Base-by-base conservation (phyloP, 2,797 vertebrate genomes). In the Neosilurus hyrtlii region DNA sequence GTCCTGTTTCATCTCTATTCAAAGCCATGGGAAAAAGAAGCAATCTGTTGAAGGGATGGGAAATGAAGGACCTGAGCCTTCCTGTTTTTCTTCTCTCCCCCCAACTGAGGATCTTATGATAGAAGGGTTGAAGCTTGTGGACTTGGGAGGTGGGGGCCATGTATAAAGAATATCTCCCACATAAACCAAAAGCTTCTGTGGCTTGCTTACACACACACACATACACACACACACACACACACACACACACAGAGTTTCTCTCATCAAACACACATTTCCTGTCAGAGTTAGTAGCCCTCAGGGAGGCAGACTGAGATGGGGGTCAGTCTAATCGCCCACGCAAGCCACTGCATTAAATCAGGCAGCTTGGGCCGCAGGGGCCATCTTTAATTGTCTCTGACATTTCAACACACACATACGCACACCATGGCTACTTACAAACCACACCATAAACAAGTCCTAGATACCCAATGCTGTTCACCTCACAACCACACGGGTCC, bases 21-120 rank as follows among this genome's bases (percentile, higher is more conserved):
- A 84, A 89, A 89, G 82, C 88, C 87, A 83, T 79, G 88, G 86
- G 87, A 86, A 92, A 88, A 89, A 86, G 80, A 86, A 92, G 86
- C 87, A 90, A 90, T 90, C 89, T 93, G 90, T 90, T 89, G 89
- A 82, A 89, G 86, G 89, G 88, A 90, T 84, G 90, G 91, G 91
- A 93, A 94, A 93, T 92, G 85, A 92, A 91, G 89, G 74, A 87
- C 83, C 74, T 80, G 82, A 85, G 84, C 80, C 88, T 92, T 92
- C 89, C 93, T 92, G 90, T 77, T 89, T 89, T 92, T 90, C 91
- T 89, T 91, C 57, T 35, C 62, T 20, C 52, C 63, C 65, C 63
- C 75, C 79, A 68, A 76, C 79, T 77, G 81, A 80, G 86, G 89
- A 89, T 91, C 90, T 91, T 89, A 88, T 89, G 90, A 88, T 87